Base-by-base conservation (phyloP, 2,888 invertebrate genomes). In the Tricholauxania praeusta region DNA sequence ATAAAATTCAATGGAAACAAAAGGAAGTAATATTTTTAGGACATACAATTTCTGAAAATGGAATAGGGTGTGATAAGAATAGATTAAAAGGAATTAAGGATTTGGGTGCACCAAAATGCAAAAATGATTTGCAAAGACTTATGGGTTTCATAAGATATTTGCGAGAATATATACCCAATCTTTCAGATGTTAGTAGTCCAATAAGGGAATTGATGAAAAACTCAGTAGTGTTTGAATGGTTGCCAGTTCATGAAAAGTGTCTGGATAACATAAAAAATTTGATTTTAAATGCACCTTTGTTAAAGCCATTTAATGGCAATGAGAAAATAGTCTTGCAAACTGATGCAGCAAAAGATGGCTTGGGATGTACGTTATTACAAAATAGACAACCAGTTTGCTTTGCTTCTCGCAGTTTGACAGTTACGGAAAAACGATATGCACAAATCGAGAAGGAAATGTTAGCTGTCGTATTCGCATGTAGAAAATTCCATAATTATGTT, bases 381-480 rank as follows among this genome's bases (percentile, higher is more conserved):
- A 72, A 73, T 39, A 55, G 57, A 15, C 68, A 39, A 66, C 75
- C 77, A 48, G 67, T 78, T n/a, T 63, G 65, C 52, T 79, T 77
- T 70, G 78, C 79, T 5, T 78, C 78, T 15, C 49, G 75, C n/a
- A 76, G 76, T 62, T 48, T 80, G 52, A 77, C 75, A 12, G 72
- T 78, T 53, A 51, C 78, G 6, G 79, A 80, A 74, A 73, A 55
- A 15, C 69, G 74, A 39, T 80, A 80, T 71, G 67, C 79, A 10
- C 79, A 80, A 75, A 78, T 80, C n/a, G 80, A 81, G 71, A 79
- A 80, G 60, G 78, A 79, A 71, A 72, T 79, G 55, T 64, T 80
- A n/a, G 75, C 79, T n/a, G 73, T 78, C 48, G 75, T 78, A 8
- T 79, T 77, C 53, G 74, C 74, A 3, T 79, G 78, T 72, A 19